Conservation (phyloP, 1,140 invertebrate species). For the Hesperophylax magnus region DNA sequence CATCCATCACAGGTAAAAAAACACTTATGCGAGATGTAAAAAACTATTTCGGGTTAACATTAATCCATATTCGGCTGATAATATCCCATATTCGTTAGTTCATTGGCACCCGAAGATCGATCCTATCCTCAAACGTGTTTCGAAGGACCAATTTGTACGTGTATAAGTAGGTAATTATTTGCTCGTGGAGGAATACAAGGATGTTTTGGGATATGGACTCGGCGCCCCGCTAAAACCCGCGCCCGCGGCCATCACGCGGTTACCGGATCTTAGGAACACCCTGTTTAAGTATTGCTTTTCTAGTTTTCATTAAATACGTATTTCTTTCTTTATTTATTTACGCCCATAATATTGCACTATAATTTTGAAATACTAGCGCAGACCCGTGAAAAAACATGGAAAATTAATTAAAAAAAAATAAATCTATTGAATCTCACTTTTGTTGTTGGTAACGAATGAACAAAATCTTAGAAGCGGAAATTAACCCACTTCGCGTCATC, state of each 20-base stretch:
- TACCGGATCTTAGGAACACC: constrained; percentile 10
- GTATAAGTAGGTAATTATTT: constrained; percentile 43
- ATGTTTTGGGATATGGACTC: background rate
- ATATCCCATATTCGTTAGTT: constrained; percentile 10
- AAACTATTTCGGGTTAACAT: background rate
- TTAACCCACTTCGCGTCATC: too few relatives aligned
- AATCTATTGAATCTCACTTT: too few relatives aligned
- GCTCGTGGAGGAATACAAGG: constrained; percentile 26
- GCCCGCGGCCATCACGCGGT: constrained; percentile 43
- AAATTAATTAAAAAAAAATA: too few relatives aligned
- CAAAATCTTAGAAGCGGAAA: too few relatives aligned
- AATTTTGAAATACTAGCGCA: too few relatives aligned
- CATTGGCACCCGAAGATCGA: constrained; percentile 15
- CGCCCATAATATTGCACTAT: too few relatives aligned
- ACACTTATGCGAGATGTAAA: background rate
- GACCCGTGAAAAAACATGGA: too few relatives aligned
- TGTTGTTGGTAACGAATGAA: too few relatives aligned
- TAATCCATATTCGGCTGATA: background rate
- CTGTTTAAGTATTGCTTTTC: constrained; percentile 8
- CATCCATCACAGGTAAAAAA: too few relatives aligned
- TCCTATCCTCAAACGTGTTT: background rate
- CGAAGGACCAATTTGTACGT: constrained; percentile 35
- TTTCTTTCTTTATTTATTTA: too few relatives aligned
- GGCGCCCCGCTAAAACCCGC: constrained; percentile 4
- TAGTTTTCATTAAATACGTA: too few relatives aligned